Base-by-base conservation (phyloP, 2,797 vertebrate genomes). In the Poeciliopsis presidionis region DNA sequence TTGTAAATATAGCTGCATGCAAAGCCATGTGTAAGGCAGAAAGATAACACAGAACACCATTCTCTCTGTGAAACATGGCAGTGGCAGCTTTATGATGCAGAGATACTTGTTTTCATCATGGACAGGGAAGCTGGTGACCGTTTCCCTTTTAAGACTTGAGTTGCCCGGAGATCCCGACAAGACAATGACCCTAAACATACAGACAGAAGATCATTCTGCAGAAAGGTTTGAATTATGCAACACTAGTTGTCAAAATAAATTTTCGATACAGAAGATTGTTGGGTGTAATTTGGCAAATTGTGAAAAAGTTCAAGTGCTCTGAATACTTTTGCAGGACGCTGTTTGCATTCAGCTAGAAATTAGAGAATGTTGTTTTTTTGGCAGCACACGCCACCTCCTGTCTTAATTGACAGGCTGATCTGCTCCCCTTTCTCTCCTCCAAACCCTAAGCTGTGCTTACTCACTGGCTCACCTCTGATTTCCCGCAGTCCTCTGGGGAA, bases 341-440 rank as follows among this genome's bases (percentile, higher is more conserved):
- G 65, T n/a, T 43, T 69, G 39, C 11, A 69, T 69, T 43, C 65
- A 39, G 11, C 71, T 88, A 90, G 92, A 90, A 86, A 84, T 75
- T 33, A 7, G 61, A 47, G 70, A 22, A 80, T 87, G 85, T 86
- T 72, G 84, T 71, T 84, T 90, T 85, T 76, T 57, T 84, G 89
- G 73, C 53, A 78, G 77, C 41, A 90, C 83, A 61, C 76, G 77
- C 86, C 73, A 47, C 82, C 71, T 78, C 83, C 84, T 74, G 33
- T 86, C 76, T 75, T 90, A 86, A 92, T 86, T 89, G 88, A 86
- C 86, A 79, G 76, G 71, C 61, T 87, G 82, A 90, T 72, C 90
- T 86, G 90, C 88, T 81, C 77, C 74, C 33, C 69, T 70, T 45
- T 1, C 43, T 22, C 73, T 74, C 46, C 76, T 12, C 73, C 12